Conservation (phyloP, 1,140 invertebrate genomes). For the Forficula auricularia region DNA sequence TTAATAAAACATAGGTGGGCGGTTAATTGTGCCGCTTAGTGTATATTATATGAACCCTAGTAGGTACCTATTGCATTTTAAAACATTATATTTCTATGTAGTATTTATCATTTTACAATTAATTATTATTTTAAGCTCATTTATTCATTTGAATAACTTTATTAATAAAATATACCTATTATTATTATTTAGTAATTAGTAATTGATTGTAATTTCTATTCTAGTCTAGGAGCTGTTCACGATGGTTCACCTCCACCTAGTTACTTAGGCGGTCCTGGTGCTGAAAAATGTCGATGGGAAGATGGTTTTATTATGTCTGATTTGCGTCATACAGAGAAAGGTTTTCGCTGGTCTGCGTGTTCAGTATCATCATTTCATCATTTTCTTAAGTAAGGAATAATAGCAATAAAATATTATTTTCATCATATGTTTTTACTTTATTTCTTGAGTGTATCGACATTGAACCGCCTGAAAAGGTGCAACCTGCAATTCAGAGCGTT, state of each 20-base stretch:
- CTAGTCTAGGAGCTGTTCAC: slow-evolving; percentile 78
- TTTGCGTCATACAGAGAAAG: slow-evolving; percentile 80
- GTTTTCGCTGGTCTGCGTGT: slow-evolving; percentile 86
- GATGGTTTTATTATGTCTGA: slow-evolving; percentile 94
- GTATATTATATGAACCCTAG: too few relatives aligned
- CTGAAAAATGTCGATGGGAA: slow-evolving; percentile 86
- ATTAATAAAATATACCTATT: not conserved
- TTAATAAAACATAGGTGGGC: too few relatives aligned
- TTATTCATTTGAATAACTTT: too few relatives aligned
- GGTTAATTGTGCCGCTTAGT: too few relatives aligned
- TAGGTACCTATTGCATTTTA: too few relatives aligned
- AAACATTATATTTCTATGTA: not conserved
- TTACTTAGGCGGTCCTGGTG: slow-evolving; percentile 85
- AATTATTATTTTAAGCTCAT: not conserved
- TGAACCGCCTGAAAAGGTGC: too few relatives aligned
- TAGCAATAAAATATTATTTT: not conserved
- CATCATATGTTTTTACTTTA: not conserved
- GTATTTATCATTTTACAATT: not conserved
- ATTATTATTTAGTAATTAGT: not conserved
- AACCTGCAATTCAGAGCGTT: too few relatives aligned
- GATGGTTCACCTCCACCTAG: slow-evolving; percentile 86
- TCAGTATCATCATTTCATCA: slow-evolving; percentile 89
- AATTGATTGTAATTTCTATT: slow-evolving; percentile 12
- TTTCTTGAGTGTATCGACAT: slow-evolving; percentile 3
- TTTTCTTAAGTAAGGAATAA: slow-evolving; percentile 75